These are phyloP conservation scores for Drosophila melanica DNA, from an alignment of 1,140 invertebrate genomes.

Conservation along the genomic window DNA sequence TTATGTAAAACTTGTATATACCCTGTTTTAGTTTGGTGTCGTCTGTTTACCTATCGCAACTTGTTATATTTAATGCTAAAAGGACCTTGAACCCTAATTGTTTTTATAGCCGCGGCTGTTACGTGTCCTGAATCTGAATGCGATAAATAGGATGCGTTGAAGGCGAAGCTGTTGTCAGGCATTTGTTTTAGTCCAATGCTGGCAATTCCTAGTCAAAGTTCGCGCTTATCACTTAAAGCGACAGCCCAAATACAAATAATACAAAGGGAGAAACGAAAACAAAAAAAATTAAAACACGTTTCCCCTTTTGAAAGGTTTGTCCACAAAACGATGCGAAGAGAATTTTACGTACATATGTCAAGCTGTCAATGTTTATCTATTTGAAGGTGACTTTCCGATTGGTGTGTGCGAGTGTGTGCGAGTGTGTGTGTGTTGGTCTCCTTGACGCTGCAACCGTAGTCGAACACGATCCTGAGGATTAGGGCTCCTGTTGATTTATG, in stretches of 20 bases:
- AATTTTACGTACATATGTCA: slow-evolving; percentile 78
- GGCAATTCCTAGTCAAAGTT: slow-evolving; percentile 3
- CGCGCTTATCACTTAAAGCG: slow-evolving; percentile 43
- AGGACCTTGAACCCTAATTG: slow-evolving; percentile 42
- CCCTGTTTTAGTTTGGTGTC: not conserved
- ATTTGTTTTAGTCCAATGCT: slow-evolving; percentile 27
- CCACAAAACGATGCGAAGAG: slow-evolving; percentile 17
- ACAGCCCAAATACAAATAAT: slow-evolving; percentile 60
- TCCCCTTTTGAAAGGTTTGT: slow-evolving; percentile 1
- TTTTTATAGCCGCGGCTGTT: slow-evolving; percentile 24
- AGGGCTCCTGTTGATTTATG: slow-evolving; percentile 77
- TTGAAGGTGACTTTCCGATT: slow-evolving; percentile 56
- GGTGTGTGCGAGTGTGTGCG: slow-evolving; percentile 9
- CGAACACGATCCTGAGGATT: slow-evolving; percentile 57
- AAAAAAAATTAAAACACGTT: slow-evolving; percentile 73
- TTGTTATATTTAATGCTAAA: slow-evolving; percentile 18
- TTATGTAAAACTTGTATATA: not conserved
- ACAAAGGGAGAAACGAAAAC: too few relatives aligned
- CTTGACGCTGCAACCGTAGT: slow-evolving; percentile 39
- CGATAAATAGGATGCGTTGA: slow-evolving; percentile 6
- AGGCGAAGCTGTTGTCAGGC: not conserved
- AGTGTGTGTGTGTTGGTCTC: slow-evolving; percentile 11
- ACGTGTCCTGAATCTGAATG: slow-evolving; percentile 29
- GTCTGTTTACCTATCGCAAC: slow-evolving; percentile 6
- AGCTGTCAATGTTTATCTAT: slow-evolving; percentile 81